These are phyloP conservation scores for Hylaeus volcanicus DNA, from an alignment of 1,140 invertebrate species.

Conservation along the genomic window DNA sequence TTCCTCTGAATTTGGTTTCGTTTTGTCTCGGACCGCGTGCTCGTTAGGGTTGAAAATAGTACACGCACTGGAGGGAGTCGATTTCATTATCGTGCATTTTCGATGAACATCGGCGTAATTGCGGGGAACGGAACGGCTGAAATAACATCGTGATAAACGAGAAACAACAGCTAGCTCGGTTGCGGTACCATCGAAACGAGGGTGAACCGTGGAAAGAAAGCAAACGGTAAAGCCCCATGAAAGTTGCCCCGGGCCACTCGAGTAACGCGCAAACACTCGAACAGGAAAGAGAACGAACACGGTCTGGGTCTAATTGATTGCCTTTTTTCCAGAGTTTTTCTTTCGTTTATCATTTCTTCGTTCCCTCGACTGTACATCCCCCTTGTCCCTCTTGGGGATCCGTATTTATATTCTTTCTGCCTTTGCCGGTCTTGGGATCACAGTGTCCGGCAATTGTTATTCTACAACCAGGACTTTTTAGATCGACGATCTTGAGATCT, in stretches of 20 bases:
- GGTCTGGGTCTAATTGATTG: conserved; percentile 73
- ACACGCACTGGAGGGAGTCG: not conserved
- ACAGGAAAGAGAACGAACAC: conserved; percentile 44
- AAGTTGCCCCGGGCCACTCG: conserved; percentile 54
- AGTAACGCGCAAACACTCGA: conserved; percentile 73
- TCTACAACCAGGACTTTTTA: too few species aligned
- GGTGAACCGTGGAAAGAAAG: conserved; percentile 54
- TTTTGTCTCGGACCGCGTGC: too few species aligned
- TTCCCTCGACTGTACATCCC: not conserved
- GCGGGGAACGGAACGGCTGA: conserved; percentile 50
- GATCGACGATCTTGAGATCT: too few species aligned
- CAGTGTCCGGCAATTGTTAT: too few species aligned
- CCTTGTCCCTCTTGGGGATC: not conserved
- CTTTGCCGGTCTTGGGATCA: not conserved
- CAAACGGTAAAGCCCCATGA: conserved; percentile 58
- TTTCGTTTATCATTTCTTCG: conserved; percentile 17
- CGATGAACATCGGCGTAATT: conserved; percentile 39
- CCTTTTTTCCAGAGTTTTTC: conserved; percentile 51
- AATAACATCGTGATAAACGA: conserved; percentile 68
- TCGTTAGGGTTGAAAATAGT: conserved; percentile 25
- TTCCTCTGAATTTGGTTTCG: not conserved
- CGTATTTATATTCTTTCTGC: not conserved
- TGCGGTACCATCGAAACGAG: conserved; percentile 37
- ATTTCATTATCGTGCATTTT: conserved; percentile 40
- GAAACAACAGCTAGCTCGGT: conserved; percentile 57